Evolutionary conservation across 1,140 invertebrate genomes (phyloP).

Genomic region (Calephelis nemesis): DNA sequence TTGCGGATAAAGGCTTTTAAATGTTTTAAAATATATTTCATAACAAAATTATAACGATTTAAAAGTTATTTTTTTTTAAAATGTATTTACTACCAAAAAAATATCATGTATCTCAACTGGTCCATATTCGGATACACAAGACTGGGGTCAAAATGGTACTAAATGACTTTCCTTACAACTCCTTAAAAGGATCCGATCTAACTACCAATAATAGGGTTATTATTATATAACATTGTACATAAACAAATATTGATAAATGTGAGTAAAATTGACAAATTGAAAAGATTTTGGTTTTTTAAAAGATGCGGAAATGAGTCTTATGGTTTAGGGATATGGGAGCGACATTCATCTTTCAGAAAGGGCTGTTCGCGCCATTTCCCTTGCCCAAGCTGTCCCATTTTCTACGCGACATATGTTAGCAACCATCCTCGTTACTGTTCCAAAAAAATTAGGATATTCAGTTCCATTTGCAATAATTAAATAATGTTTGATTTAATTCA

Average conservation of each 20-base stretch:
- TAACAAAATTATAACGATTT: too few relatives aligned
- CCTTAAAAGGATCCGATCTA: too few relatives aligned
- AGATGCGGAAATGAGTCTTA: background rate
- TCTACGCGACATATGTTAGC: background rate
- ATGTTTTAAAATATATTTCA: background rate
- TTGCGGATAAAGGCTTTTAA: background rate
- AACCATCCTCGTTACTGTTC: background rate
- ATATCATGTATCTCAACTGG: too few relatives aligned
- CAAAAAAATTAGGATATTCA: background rate
- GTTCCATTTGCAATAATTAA: background rate
- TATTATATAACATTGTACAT: too few relatives aligned
- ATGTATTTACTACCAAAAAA: too few relatives aligned
- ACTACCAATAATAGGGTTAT: too few relatives aligned
- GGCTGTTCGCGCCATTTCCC: slow-evolving; percentile 2
- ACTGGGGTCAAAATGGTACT: too few relatives aligned
- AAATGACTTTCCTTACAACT: too few relatives aligned
- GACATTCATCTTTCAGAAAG: background rate
- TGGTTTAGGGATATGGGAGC: background rate
- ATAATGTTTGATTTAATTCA: too few relatives aligned
- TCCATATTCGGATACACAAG: too few relatives aligned
- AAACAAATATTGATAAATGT: too few relatives aligned
- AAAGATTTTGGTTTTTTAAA: background rate
- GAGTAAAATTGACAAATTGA: background rate
- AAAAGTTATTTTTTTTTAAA: too few relatives aligned
- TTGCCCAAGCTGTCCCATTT: background rate